Base-by-base conservation (phyloP, 2,113 vertebrate genomes). In the Argyrosomus japonicus region DNA sequence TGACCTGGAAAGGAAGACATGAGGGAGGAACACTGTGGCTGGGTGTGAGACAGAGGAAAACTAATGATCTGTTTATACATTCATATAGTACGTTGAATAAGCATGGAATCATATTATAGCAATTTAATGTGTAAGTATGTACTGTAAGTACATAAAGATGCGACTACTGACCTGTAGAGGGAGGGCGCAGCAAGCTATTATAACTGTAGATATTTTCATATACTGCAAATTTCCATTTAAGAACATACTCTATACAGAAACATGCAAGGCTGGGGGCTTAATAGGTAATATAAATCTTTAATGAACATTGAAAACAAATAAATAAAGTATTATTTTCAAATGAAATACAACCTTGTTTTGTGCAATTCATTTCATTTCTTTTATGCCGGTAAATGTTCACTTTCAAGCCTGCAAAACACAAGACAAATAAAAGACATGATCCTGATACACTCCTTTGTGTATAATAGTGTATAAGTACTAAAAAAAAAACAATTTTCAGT, bases 1-100 rank as follows among this genome's bases (percentile, higher is more conserved):
- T 89, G 90, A 85, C 83, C 87, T 79, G 83, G 68, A 88, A 91
- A 86, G 72, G n/a, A 71, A 89, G 87, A 87, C 64, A 82, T 54
- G 77, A 76, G 48, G 62, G 19, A 54, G 72, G 76, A 80, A 75
- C 54, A 43, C 6, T 25, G 58, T 48, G 65, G 40, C 68, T 79
- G 69, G 69, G 32, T 27, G 19, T 77, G 68, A 84, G 43, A 60
- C 58, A 73, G 56, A 81, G 27, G 64, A 72, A 85, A 79, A 72
- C 63, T 80, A 90, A 90, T 86, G 78, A 77, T 88, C 51, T 84
- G 68, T 77, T 76, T 80, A 77, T 88, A 79, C 81, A 82, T 81
- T 75, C 86, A 77, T 77, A 65, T 57, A 47, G 58, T 36, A 57
- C 51, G 40, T 58, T 77, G 63, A 77, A 72, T 74, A 69, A 68